phyloP scores from a whole-genome alignment of 2,797 vertebrate genomes.

The Cheirogaleus major region DNA sequence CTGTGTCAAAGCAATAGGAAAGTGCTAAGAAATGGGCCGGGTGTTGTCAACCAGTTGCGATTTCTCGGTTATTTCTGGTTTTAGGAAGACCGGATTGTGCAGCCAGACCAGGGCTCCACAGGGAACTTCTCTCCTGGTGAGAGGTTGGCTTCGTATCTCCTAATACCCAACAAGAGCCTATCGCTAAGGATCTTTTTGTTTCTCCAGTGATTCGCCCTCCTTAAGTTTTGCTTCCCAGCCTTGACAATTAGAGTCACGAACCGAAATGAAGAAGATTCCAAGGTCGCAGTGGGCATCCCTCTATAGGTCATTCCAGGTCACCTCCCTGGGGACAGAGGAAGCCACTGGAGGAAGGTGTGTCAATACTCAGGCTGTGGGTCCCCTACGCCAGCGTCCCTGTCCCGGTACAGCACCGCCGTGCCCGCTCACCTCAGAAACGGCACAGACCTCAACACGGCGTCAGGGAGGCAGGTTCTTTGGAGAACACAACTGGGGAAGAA shows the following conservation, averaged over 20 bases:
- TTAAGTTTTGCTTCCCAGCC: background rate
- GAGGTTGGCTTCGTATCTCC: background rate
- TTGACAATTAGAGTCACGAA: background rate
- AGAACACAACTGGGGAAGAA: background rate
- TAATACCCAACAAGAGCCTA: background rate
- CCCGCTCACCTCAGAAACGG: background rate
- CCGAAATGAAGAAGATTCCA: accelerated
- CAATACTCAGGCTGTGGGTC: background rate
- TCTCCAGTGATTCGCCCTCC: background rate
- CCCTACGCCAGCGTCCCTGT: accelerated
- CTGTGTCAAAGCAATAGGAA: no score
- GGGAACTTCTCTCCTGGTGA: background rate
- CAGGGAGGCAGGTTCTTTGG: background rate
- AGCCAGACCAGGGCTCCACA: accelerated
- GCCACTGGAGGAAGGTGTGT: no score
- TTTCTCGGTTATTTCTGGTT: background rate
- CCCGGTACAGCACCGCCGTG: accelerated
- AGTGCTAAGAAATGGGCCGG: background rate
- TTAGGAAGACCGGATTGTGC: background rate
- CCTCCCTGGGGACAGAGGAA: background rate
- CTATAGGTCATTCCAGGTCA: background rate
- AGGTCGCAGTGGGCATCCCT: background rate
- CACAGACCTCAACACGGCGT: accelerated
- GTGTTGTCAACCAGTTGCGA: no score
- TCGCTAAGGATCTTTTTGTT: background rate